These are phyloP conservation scores for Alosa sapidissima DNA, from an alignment of 2,797 vertebrate genomes.

Conservation along the genomic window DNA sequence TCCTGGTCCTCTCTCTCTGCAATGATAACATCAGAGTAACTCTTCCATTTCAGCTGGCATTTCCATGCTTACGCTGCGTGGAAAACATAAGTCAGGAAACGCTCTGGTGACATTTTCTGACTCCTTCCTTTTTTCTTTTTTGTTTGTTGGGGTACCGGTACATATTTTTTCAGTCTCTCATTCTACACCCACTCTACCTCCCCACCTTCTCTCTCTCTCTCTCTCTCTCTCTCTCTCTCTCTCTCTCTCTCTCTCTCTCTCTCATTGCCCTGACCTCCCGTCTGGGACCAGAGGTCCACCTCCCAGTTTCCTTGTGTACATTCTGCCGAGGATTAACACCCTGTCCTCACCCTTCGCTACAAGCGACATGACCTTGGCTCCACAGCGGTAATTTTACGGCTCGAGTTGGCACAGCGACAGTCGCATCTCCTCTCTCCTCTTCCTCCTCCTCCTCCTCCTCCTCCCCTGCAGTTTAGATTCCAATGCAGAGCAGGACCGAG, in stretches of 20 bases:
- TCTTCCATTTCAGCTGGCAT: not conserved
- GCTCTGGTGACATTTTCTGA: not conserved
- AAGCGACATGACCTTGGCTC: not conserved
- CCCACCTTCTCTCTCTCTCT: constrained; percentile 13
- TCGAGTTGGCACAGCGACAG: not conserved
- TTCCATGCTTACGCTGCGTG: constrained; percentile 8
- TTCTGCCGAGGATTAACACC: constrained; percentile 14
- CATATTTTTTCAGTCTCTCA: no score
- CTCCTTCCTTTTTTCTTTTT: not conserved
- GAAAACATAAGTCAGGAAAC: constrained; percentile 17
- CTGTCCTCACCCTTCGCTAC: not conserved
- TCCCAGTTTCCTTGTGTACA: not conserved
- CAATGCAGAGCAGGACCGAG: not conserved
- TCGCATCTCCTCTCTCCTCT: not conserved
- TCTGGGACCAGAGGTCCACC: not conserved
- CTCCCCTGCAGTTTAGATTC: not conserved
- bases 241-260: not conserved
- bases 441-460: not conserved
- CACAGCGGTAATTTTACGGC: not conserved
- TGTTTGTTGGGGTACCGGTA: no score
- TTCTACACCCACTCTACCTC: not conserved
- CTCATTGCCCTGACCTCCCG: not conserved
- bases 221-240: constrained; percentile 34
- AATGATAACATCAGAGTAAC: not conserved
- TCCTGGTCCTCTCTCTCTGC: not conserved